These are phyloP conservation scores for Calliscelio sp. DNA, from an alignment of 2,888 invertebrate genomes.

Conservation along the genomic window DNA sequence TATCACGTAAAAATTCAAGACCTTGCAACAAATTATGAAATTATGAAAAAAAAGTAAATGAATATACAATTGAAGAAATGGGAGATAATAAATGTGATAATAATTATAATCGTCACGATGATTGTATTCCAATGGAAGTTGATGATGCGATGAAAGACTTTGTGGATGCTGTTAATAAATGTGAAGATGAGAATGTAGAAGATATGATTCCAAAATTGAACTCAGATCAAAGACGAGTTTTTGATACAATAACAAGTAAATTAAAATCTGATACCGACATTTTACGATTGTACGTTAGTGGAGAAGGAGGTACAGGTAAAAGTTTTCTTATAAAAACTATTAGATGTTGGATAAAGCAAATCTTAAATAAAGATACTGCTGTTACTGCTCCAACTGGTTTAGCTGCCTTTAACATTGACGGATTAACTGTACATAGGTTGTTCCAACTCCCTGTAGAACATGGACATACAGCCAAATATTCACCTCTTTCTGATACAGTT, in stretches of 20 bases:
- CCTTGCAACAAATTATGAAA: too few relatives aligned
- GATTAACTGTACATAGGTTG: slow-evolving; percentile 80
- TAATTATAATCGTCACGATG: slow-evolving; percentile 21
- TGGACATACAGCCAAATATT: slow-evolving; percentile 78
- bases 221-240: slow-evolving; percentile 77
- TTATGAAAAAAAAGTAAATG: slow-evolving; percentile 22
- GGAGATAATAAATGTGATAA: slow-evolving; percentile 4
- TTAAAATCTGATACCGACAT: slow-evolving; percentile 56
- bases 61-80: slow-evolving; percentile 33
- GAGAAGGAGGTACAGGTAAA: slow-evolving; percentile 80
- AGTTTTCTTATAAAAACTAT: slow-evolving; percentile 79
- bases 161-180: slow-evolving; percentile 52
- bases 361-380: slow-evolving; percentile 77
- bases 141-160: slow-evolving; percentile 76
- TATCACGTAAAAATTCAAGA: slow-evolving; percentile 63
- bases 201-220: slow-evolving; percentile 76
- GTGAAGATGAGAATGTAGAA: slow-evolving; percentile 30
- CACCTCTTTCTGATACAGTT: slow-evolving; percentile 76
- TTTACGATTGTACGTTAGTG: slow-evolving; percentile 75
- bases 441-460: slow-evolving; percentile 81
- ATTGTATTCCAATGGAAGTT: slow-evolving; percentile 47
- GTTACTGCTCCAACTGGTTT: slow-evolving; percentile 81
- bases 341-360: slow-evolving; percentile 77
- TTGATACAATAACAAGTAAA: slow-evolving; percentile 72
- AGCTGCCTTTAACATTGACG: slow-evolving; percentile 82